Evolutionary conservation across 2,113 vertebrate genomes (phyloP), one percentile per base, ranked within the genome.

Genomic region (Leiothrix lutea): DNA sequence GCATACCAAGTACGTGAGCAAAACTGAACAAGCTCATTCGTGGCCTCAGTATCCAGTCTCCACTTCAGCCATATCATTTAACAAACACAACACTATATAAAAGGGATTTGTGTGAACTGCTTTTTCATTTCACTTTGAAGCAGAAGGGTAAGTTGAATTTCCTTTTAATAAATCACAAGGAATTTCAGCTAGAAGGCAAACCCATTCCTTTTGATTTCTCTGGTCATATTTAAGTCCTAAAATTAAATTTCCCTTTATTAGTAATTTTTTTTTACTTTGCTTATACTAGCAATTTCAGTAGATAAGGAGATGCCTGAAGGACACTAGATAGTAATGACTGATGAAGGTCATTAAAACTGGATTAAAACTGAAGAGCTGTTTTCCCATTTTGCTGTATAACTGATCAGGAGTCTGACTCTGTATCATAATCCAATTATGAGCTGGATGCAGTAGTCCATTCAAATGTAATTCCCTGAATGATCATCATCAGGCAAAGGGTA

Each of bases 61-160:
- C 81, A 85, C 89, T 91, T 93, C 60, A 93, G 53, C 9, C 3
- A 62, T 81, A 42, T 69, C 38, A 36, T 79, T 88, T 84, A 86
- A 73, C 75, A 84, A 72, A 70, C 47, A 72, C 3, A 3, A 53
- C 58, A 31, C 28, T 84, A 33, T 94, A 95, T 96, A 97, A 96
- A 93, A 35, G 31, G 48, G 38, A 60, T 44, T 69, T 54, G 28
- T 36, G 28, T 4, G 18, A 88, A 51, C 50, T 53, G 45, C 51
- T 47, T 11, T 53, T 94, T 82, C 50, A 67, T 67, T 88, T 73
- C 35, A 12, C 58, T 80, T 75, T 12, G 81, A 69, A 82, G 83
- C 42, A 64, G 69, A 90, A 75, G 14, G 92, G 96, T 97, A 92
- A 97, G 96, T 93, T 83, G 38, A 88, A 94, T 94, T 88, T 90